A percentile compares a stretch with the other conserved stretches of the same genome.
Conservation (phyloP, 1,140 invertebrate species). For the Tenebrio molitor region DNA sequence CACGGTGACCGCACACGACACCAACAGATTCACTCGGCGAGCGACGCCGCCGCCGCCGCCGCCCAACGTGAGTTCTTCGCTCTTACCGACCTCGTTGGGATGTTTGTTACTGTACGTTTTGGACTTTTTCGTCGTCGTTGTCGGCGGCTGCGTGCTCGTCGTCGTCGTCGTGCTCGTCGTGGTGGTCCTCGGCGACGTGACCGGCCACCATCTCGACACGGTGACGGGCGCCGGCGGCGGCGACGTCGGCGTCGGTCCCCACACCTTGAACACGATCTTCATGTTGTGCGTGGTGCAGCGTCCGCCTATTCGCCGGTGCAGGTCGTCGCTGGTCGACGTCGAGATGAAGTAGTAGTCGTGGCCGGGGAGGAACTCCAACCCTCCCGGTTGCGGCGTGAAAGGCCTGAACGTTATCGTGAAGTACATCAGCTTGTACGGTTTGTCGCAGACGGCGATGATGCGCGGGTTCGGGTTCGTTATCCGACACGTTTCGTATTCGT, state of each 20-base stretch:
- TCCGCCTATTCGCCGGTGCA: constrained; percentile 87
- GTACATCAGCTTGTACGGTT: constrained; percentile 93
- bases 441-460: constrained; percentile 96
- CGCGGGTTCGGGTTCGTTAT: constrained; percentile 94
- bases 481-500: constrained; percentile 95
- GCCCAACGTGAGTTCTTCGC: constrained; percentile 83
- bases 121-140: constrained; percentile 66
- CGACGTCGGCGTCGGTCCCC: constrained; percentile 69
- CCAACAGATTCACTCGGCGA: constrained; percentile 50
- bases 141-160: constrained; percentile 56
- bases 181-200: constrained; percentile 63
- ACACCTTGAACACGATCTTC: constrained; percentile 94
- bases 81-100: constrained; percentile 93
- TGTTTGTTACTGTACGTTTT: constrained; percentile 83
- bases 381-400: constrained; percentile 95
- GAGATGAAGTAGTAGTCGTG: constrained; percentile 97
- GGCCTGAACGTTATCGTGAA: constrained; percentile 97
- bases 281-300: constrained; percentile 93
- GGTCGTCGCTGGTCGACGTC: constrained; percentile 91
- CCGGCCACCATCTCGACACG: constrained; percentile 50
- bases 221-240: constrained; percentile 40
- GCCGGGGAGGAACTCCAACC: constrained; percentile 93
- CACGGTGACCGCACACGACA: constrained; percentile 54
- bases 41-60: constrained; percentile 45
- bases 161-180: constrained; percentile 63